These are phyloP conservation scores for Dromius quadrimaculatus DNA, from an alignment of 2,888 invertebrate species.

Conservation along the genomic window DNA sequence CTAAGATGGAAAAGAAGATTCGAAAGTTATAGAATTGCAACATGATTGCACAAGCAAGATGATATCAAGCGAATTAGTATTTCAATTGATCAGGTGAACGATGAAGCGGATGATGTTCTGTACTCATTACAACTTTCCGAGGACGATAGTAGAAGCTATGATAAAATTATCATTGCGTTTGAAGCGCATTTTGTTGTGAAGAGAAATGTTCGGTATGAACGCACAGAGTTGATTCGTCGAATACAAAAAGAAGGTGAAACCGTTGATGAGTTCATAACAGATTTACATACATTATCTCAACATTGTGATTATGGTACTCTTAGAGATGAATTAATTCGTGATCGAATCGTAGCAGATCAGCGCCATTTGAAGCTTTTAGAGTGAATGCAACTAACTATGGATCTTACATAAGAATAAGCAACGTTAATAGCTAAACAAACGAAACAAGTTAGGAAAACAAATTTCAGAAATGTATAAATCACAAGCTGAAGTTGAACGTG, in stretches of 20 bases:
- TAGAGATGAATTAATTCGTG: not conserved
- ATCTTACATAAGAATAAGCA: not conserved
- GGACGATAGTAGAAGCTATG: not conserved
- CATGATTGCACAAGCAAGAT: no score
- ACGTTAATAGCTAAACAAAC: not conserved
- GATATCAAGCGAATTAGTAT: no score
- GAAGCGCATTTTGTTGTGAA: not conserved
- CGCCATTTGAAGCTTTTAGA: not conserved
- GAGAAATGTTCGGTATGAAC: slow-evolving; percentile 2
- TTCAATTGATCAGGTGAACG: no score
- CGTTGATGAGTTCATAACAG: not conserved
- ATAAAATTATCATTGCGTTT: not conserved
- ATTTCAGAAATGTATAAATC: no score
- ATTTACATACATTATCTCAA: not conserved
- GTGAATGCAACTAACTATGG: not conserved
- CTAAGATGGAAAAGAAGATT: no score
- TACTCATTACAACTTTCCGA: not conserved
- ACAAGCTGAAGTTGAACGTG: no score
- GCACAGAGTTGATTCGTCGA: not conserved
- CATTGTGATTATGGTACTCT: not conserved
- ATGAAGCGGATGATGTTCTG: slow-evolving; percentile 1
- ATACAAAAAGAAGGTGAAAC: not conserved
- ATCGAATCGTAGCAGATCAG: not conserved
- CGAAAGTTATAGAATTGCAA: no score
- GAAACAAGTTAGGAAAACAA: not conserved